Evolutionary conservation across 2,888 invertebrate genomes (phyloP).

Genomic region (Phyllotreta striolata): DNA sequence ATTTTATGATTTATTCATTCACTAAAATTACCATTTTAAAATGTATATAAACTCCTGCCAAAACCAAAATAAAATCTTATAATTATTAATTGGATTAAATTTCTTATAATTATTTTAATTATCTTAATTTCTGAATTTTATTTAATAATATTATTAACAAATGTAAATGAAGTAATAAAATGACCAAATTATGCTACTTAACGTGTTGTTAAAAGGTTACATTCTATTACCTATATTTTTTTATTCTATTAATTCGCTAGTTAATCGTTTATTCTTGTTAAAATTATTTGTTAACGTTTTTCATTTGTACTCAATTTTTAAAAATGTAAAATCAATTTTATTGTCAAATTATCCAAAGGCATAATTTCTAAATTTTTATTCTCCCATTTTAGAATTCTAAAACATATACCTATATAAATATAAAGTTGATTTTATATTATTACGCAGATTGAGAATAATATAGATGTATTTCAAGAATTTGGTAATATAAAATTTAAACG

Average conservation of each 20-base stretch:
- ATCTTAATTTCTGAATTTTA: neutral
- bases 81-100: neutral
- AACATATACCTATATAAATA: neutral
- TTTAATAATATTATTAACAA: neutral
- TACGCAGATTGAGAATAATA: conserved; percentile 14
- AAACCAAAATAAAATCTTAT: conserved; percentile 2
- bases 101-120: neutral
- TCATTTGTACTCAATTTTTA: neutral
- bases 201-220: conserved; percentile 23
- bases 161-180: conserved; percentile 11
- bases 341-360: neutral
- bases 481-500: conserved; percentile 23
- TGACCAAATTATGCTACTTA: conserved; percentile 26
- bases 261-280: conserved; percentile 8
- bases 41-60: conserved; percentile 29
- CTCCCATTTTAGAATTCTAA: too few relatives aligned
- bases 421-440: conserved; percentile 9
- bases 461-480: conserved; percentile 29
- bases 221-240: conserved; percentile 15
- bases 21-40: conserved; percentile 6
- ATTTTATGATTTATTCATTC: conserved; percentile 1
- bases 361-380: neutral
- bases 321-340: conserved; percentile 9
- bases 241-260: conserved; percentile 8
- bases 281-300: conserved; percentile 9